A percentile compares a stretch with the other conserved stretches of the same genome.
These are phyloP conservation scores for Uropsilus gracilis DNA, from an alignment of 2,113 vertebrate genomes.

Conservation along the genomic window DNA sequence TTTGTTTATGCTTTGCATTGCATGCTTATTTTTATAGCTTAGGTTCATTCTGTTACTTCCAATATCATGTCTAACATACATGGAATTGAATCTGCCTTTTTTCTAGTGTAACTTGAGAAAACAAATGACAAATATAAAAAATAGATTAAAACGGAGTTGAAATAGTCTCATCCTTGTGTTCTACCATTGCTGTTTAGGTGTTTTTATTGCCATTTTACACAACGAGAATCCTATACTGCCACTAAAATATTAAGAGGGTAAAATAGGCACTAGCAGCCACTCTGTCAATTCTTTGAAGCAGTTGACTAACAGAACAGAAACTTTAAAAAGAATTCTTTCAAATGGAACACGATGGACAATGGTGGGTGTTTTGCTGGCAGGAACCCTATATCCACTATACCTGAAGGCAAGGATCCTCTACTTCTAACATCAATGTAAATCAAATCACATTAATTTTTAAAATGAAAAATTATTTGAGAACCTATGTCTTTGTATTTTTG, in stretches of 20 bases:
- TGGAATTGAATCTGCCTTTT: background rate
- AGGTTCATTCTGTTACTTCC: background rate
- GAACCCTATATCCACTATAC: too few relatives aligned
- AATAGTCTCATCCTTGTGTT: background rate
- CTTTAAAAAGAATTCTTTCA: slow-evolving; percentile 23
- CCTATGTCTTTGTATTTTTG: slow-evolving; percentile 36
- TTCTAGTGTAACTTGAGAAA: background rate
- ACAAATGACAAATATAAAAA: background rate
- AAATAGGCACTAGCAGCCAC: background rate
- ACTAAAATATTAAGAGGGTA: slow-evolving; percentile 7
- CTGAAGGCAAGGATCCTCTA: too few relatives aligned
- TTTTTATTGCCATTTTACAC: slow-evolving; percentile 34
- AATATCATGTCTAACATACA: background rate
- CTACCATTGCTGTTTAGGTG: background rate
- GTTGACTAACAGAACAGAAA: slow-evolving; percentile 50
- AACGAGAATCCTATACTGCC: slow-evolving; percentile 1
- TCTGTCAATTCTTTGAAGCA: slow-evolving; percentile 50
- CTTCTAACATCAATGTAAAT: too few relatives aligned
- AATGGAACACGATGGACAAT: background rate
- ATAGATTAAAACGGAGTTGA: background rate
- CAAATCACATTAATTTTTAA: too few relatives aligned
- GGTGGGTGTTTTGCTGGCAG: too few relatives aligned
- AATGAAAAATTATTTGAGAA: too few relatives aligned
- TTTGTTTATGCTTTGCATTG: slow-evolving; percentile 3
- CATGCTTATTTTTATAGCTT: slow-evolving; percentile 36